phyloP scores from a whole-genome alignment of 2,888 invertebrate genomes.

The Ochropleura plecta region DNA sequence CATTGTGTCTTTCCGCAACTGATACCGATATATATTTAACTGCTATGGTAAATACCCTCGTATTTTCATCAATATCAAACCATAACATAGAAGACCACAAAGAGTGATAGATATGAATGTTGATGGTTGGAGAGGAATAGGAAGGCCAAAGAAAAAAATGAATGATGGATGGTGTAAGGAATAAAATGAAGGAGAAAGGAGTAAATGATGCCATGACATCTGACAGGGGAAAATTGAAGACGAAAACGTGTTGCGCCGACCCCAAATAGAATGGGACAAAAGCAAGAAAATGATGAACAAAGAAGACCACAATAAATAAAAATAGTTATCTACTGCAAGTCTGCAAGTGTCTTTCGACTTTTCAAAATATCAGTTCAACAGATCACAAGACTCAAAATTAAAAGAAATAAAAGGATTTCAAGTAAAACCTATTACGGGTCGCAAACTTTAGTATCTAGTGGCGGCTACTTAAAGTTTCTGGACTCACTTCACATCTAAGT shows the following conservation, averaged over 20 bases:
- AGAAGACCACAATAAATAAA: not conserved
- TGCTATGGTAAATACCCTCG: not conserved
- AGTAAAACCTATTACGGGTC: slow-evolving; percentile 17
- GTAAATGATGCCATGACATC: too few relatives aligned
- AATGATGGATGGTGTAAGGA: too few relatives aligned
- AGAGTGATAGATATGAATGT: too few relatives aligned
- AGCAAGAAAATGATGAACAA: too few relatives aligned
- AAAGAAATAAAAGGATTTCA: slow-evolving; percentile 13
- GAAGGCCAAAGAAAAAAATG: too few relatives aligned
- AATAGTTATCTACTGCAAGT: not conserved
- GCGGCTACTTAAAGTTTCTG: slow-evolving; percentile 3
- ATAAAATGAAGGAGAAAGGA: too few relatives aligned
- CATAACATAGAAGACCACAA: not conserved
- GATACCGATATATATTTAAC: not conserved
- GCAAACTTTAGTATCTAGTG: slow-evolving; percentile 24
- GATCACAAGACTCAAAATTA: not conserved
- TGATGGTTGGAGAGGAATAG: too few relatives aligned
- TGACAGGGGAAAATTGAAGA: too few relatives aligned
- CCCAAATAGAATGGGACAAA: too few relatives aligned
- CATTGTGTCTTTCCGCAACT: not conserved
- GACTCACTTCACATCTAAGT: slow-evolving; percentile 11
- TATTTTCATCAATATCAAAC: not conserved
- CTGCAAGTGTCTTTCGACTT: not conserved
- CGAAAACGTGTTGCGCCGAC: too few relatives aligned
- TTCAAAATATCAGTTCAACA: not conserved